phyloP scores from a whole-genome alignment of 1,140 invertebrate species.

The Pinna nobilis region DNA sequence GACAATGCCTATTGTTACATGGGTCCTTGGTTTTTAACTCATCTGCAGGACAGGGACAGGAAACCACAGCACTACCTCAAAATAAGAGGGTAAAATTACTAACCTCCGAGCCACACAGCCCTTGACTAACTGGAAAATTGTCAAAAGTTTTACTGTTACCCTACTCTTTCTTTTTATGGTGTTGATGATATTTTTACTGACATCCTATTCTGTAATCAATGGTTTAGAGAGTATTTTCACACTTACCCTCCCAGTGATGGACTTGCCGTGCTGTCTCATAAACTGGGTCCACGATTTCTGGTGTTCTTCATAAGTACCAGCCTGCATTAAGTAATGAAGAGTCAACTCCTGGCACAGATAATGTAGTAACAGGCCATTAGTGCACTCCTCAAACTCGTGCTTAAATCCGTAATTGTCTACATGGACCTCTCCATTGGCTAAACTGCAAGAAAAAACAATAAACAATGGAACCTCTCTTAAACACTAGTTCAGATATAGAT shows the following conservation, averaged over 20 bases:
- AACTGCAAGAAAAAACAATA: slow-evolving; percentile 56
- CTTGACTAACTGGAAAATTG: no score
- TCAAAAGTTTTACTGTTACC: no score
- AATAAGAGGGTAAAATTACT: no score
- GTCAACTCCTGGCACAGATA: slow-evolving; percentile 78
- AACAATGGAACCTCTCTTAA: neutral
- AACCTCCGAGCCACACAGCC: no score
- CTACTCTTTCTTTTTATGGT: no score
- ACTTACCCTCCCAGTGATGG: slow-evolving; percentile 26
- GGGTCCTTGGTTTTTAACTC: no score
- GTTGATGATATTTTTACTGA: no score
- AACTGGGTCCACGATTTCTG: slow-evolving; percentile 68
- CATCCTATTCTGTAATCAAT: neutral
- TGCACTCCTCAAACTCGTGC: slow-evolving; percentile 71
- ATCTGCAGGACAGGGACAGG: no score
- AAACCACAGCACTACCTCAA: no score
- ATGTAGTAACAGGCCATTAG: slow-evolving; percentile 75
- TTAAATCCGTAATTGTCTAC: slow-evolving; percentile 78
- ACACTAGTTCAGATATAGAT: neutral
- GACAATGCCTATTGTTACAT: no score
- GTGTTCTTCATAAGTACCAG: slow-evolving; percentile 67
- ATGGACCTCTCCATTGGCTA: slow-evolving; percentile 72
- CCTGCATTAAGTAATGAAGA: slow-evolving; percentile 71
- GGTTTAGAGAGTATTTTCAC: neutral
- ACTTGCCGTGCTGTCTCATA: slow-evolving; percentile 60